Evolutionary conservation across 2,797 vertebrate species (phyloP).

Genomic region (Brachyrhaphis roseni): DNA sequence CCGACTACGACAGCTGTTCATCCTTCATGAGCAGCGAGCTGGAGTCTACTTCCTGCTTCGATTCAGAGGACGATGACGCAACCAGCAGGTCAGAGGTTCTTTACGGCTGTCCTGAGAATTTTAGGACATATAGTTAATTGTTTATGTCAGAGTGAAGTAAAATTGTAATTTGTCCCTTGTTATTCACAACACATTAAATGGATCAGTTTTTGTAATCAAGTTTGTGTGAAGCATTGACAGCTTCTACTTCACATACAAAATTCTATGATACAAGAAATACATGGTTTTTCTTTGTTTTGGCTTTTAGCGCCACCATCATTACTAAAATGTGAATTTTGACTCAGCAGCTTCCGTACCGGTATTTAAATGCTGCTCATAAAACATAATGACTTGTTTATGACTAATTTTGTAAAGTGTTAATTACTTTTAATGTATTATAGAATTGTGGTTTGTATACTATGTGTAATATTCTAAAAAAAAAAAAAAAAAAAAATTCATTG

Average conservation of each 20-base stretch:
- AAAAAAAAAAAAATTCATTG: not conserved
- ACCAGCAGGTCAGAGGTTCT: conserved; percentile 91
- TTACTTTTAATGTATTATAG: not conserved
- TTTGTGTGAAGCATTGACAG: not conserved
- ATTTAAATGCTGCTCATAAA: not conserved
- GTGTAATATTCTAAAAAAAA: not conserved
- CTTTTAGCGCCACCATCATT: not conserved
- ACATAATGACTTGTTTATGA: not conserved
- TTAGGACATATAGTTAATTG: conserved; percentile 33
- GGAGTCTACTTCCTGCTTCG: conserved; percentile 98
- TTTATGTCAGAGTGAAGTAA: conserved; percentile 24
- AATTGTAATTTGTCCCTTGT: conserved; percentile 32
- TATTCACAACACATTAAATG: conserved; percentile 10
- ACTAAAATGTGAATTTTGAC: not conserved
- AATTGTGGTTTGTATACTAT: not conserved
- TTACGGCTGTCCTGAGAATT: not conserved
- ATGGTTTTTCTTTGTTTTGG: not conserved
- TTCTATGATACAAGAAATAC: not conserved
- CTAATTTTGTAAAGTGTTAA: not conserved
- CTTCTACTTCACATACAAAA: not conserved
- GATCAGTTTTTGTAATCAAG: not conserved
- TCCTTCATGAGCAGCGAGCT: conserved; percentile 99
- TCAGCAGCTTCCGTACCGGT: not conserved
- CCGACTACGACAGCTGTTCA: conserved; percentile 96
- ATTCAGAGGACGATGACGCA: conserved; percentile 97